Base-by-base conservation (phyloP, 2,888 invertebrate species). In the Epirrhoe alternata region DNA sequence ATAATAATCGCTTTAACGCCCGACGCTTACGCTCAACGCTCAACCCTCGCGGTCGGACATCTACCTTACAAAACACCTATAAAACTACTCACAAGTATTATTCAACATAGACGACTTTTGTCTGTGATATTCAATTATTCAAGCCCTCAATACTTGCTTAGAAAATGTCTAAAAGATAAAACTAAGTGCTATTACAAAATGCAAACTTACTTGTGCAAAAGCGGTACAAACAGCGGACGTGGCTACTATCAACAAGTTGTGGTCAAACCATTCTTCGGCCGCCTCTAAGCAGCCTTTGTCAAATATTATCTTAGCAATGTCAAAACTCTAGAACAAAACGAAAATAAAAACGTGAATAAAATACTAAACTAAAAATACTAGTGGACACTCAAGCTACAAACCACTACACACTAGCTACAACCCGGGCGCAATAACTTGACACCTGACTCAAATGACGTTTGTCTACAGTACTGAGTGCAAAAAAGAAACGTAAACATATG, bases 241-340 rank as follows among this genome's bases (percentile, higher is more conserved):
- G 71, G 98, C 98, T 85, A 99, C 97, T 82, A 97, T 95, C 87
- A 99, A 96, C 82, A 99, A 95, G 94, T 99, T 99, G 86, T 96
- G 95, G 90, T 98, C 98, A 82, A 98, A 95, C 99, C 99, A 99
- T 86, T 97, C 97, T 88, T 99, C 98, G 51, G 97, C 97, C 64
- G 98, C 97, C 84, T 97, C 97, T 82, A 99, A 94, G 92, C 99
- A 99, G 85, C 99, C 99, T 86, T 97, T 97, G 88, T 98, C 98
- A 94, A 97, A 96, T 90, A 97, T 96, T 86, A 96, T 97, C 94
- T 97, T 97, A 84, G 96, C 94, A 85, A 95, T 95, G 90, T 97
- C 97, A 93, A 93, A 95, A 88, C 90, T 96, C 97, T 97, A 92
- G 83, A 91, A 91, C 90, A 90, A 90, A 88, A 86, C 85, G 81